A percentile compares a stretch with the other conserved stretches of the same genome.
phyloP scores from a whole-genome alignment of 37 sponge, comb jelly and placozoan species.

The Cladorhizidae sp. region DNA sequence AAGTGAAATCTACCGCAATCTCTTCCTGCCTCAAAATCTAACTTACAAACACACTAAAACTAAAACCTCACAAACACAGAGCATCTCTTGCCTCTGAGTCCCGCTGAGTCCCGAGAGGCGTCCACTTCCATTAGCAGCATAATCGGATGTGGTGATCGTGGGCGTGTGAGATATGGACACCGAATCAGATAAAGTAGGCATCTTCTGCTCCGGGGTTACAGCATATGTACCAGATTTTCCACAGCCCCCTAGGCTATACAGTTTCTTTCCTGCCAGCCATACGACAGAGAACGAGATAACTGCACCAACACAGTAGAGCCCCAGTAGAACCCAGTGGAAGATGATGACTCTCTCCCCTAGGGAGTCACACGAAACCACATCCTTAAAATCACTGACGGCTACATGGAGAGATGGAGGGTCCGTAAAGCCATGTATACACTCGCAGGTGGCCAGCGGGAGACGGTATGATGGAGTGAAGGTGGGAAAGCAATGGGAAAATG shows the following conservation, averaged over 20 bases:
- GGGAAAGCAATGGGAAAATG: neutral
- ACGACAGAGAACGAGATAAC: neutral
- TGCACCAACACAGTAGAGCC: constrained; percentile 5
- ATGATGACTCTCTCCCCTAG: neutral
- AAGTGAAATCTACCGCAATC: too few species aligned
- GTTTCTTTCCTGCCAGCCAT: neutral
- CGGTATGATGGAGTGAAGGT: neutral
- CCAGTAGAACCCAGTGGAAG: constrained; percentile 1
- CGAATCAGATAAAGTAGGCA: constrained; percentile 3
- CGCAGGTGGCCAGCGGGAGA: constrained; percentile 1
- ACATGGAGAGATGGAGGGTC: constrained; percentile 25
- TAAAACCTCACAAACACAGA: too few species aligned
- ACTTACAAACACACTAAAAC: too few species aligned
- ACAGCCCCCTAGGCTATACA: constrained; percentile 17
- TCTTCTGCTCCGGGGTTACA: constrained; percentile 1
- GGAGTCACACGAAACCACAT: neutral
- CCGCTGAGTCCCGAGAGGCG: neutral
- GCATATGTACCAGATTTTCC: constrained; percentile 26
- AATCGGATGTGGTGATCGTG: neutral
- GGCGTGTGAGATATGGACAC: neutral
- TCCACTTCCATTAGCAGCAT: neutral
- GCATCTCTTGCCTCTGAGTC: neutral
- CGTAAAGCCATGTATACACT: constrained; percentile 18
- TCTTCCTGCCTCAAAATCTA: too few species aligned
- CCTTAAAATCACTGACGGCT: constrained; percentile 1